Evolutionary conservation across 2,797 vertebrate genomes (phyloP).

Genomic region (Coregonus sp.): DNA sequence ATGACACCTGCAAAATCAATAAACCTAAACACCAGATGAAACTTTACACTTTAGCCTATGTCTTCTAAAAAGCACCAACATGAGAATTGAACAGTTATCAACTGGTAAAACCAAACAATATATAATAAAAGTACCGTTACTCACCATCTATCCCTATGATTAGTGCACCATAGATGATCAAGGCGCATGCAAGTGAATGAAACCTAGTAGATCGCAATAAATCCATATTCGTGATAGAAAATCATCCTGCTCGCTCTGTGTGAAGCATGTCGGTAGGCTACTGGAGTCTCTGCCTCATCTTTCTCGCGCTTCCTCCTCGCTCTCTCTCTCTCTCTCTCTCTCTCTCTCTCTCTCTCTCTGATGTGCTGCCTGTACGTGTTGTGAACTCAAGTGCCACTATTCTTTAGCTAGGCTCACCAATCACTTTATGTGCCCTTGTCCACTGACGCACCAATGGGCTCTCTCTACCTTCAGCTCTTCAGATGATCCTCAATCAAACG

Average conservation of each 20-base stretch:
- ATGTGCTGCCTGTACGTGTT: background rate
- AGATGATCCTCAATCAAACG: slow-evolving; percentile 19
- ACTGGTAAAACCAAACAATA: background rate
- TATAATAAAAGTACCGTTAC: slow-evolving; percentile 20
- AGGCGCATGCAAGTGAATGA: slow-evolving; percentile 34
- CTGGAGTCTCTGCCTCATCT: background rate
- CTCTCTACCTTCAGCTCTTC: slow-evolving; percentile 4
- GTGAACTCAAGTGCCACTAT: background rate
- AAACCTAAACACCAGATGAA: background rate
- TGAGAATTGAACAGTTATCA: background rate
- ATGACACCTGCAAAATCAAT: background rate
- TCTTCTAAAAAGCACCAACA: background rate
- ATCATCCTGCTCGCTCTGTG: slow-evolving; percentile 64
- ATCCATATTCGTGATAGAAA: slow-evolving; percentile 66
- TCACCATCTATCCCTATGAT: slow-evolving; percentile 55
- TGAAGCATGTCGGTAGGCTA: slow-evolving; percentile 28
- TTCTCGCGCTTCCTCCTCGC: background rate
- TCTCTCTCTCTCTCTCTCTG: background rate
- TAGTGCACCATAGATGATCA: slow-evolving; percentile 49
- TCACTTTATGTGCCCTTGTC: slow-evolving; percentile 15
- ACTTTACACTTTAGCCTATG: background rate
- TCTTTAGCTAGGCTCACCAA: background rate
- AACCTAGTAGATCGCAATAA: slow-evolving; percentile 44
- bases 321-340: background rate
- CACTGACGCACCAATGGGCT: slow-evolving; percentile 24